phyloP scores from a whole-genome alignment of 2,113 vertebrate genomes.

The Rhodinocichla rosea region DNA sequence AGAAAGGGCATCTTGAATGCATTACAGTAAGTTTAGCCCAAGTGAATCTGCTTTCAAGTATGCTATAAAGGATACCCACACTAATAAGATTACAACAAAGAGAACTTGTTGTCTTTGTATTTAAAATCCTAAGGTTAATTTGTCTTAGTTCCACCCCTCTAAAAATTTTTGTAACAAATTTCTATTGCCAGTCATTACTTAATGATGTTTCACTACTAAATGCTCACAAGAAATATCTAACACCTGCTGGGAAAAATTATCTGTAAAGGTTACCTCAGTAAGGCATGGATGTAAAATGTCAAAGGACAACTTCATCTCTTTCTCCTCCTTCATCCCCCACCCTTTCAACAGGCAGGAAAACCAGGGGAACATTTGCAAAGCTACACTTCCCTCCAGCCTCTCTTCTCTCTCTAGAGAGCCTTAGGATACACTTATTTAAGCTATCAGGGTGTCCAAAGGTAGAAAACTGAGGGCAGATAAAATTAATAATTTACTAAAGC shows the following conservation, averaged over 20 bases:
- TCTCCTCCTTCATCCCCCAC: background rate
- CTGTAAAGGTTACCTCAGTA: constrained; percentile 53
- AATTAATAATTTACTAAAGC: constrained; percentile 49
- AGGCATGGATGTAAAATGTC: constrained; percentile 49
- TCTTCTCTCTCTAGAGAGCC: background rate
- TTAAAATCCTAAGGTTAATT: constrained; percentile 31
- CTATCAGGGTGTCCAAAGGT: constrained; percentile 43
- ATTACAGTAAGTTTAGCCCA: background rate
- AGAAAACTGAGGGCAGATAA: constrained; percentile 37
- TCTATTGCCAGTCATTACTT: constrained; percentile 40
- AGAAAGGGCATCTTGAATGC: background rate
- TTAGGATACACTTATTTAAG: constrained; percentile 36
- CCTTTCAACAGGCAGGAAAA: background rate
- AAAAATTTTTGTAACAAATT: constrained; percentile 56
- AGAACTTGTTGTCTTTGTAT: background rate
- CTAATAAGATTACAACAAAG: constrained; percentile 36
- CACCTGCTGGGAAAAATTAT: constrained; percentile 66
- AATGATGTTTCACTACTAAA: constrained; percentile 55
- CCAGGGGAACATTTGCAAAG: background rate
- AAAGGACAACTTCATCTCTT: constrained; percentile 33
- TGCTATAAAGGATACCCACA: background rate
- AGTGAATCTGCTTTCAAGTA: background rate
- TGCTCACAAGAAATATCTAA: constrained; percentile 49
- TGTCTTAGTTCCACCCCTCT: constrained; percentile 27
- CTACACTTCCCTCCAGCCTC: constrained; percentile 28